Base-by-base conservation (phyloP, 2,113 vertebrate species). In the Felis chaus region DNA sequence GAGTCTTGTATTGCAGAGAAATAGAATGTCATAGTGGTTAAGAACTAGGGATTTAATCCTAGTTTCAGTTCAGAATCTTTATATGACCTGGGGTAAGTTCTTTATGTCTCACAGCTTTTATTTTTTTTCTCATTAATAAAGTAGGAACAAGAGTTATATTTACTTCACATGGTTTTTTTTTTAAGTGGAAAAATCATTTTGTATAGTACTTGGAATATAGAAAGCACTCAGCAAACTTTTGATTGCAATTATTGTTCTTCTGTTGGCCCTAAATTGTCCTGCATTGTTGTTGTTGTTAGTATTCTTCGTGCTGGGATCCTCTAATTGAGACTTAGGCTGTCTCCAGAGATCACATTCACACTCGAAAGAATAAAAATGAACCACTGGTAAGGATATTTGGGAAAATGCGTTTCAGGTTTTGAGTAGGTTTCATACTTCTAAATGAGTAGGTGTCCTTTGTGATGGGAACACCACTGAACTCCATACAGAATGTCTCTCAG, bases 41-140 rank as follows among this genome's bases (percentile, higher is more conserved):
- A 80, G 45, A 65, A 48, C 9, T 63, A 6, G 5, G 27, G 19
- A 21, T 76, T 93, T 23, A 85, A 27, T 29, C 15, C 27, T 80
- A 29, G 36, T 36, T 94, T 89, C 36, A 65, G 27, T 85, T 82
- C 50, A 82, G 36, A 86, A 82, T 82, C 61, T 96, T 57, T 71
- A 50, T 27, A 18, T 71, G 36, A 81, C 10, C 31, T 25, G 23
- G 36, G 23, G 7, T 5, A 93, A 48, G 31, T 69, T 45, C 11
- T 91, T 83, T 57, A 55, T 7, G 5, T 78, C 85, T 81, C 25
- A 33, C n/a, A 82, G 5, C 48, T 53, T 57, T 39, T 69, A 61
- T 61, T 86, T 63, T 63, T 41, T 27, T 14, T 36, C 80, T 48
- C 36, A 69, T 29, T 23, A 78, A 45, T 65, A 31, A 39, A 76